Conservation (phyloP, 1,140 invertebrate species). For the Eubasilissa regina region DNA sequence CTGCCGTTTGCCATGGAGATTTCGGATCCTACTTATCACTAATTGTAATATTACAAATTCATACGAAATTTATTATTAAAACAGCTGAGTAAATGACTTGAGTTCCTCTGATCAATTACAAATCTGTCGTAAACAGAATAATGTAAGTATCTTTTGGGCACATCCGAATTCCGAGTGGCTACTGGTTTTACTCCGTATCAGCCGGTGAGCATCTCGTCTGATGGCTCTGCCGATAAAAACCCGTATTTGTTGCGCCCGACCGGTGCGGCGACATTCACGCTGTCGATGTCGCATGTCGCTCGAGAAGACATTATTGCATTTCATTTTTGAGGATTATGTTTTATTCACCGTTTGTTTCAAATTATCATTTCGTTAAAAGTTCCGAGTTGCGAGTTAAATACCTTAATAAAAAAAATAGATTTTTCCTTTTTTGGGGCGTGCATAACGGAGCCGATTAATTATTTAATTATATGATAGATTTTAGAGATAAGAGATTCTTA, state of each 20-base stretch:
- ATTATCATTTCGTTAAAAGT: no score
- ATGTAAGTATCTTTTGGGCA: constrained; percentile 47
- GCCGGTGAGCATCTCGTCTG: constrained; percentile 15
- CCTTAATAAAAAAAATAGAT: no score
- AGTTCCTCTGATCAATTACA: constrained; percentile 49
- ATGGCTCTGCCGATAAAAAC: constrained; percentile 39
- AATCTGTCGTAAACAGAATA: constrained; percentile 56
- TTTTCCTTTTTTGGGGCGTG: no score
- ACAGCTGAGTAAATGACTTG: neutral
- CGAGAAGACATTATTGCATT: constrained; percentile 1
- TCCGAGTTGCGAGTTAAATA: no score
- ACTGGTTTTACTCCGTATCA: constrained; percentile 48
- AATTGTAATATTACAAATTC: no score
- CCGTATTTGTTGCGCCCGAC: constrained; percentile 13
- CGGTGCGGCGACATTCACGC: constrained; percentile 15
- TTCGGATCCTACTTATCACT: no score
- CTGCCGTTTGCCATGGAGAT: no score
- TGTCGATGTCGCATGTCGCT: neutral
- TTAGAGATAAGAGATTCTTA: no score
- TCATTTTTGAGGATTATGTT: neutral
- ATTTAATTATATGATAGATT: no score
- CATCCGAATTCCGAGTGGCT: constrained; percentile 51
- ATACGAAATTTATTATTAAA: no score
- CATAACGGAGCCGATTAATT: no score
- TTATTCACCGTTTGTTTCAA: constrained; percentile 14